Evolutionary conservation across 2,888 invertebrate genomes (phyloP).

Genomic region (Drosophila demipolita): DNA sequence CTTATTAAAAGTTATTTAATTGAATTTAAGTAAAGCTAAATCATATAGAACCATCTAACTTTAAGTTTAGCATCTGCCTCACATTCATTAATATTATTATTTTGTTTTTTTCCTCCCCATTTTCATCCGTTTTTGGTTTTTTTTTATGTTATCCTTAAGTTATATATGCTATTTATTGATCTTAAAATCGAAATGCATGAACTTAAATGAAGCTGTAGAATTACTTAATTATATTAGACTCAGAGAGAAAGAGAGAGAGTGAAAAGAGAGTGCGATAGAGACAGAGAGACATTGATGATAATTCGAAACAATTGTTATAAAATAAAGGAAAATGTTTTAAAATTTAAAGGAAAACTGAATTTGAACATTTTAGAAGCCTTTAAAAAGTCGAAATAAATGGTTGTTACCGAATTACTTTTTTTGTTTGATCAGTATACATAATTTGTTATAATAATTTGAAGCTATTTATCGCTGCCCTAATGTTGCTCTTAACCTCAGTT

Average conservation of each 20-base stretch:
- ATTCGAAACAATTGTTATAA: not conserved
- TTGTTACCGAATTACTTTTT: not conserved
- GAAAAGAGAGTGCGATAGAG: no score
- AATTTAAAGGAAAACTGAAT: not conserved
- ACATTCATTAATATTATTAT: no score
- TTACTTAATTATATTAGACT: no score
- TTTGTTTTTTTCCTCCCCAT: no score
- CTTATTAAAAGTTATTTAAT: not conserved
- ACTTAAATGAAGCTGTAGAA: no score
- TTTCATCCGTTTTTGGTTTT: no score
- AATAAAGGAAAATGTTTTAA: not conserved
- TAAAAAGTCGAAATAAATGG: not conserved
- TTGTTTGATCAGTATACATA: not conserved
- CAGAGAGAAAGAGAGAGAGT: no score
- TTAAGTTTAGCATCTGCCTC: not conserved
- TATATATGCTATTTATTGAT: no score
- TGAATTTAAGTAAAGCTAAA: not conserved
- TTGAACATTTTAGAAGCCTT: not conserved
- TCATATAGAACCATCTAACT: no score
- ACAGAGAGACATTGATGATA: no score
- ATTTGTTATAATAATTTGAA: not conserved
- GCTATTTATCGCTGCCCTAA: not conserved
- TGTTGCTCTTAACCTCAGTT: not conserved
- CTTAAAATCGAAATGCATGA: no score
- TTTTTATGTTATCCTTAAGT: no score